Percentiles rank a stretch among this genome's conserved stretches.
Evolutionary conservation across 1,140 invertebrate genomes (phyloP).

Genomic region (Plodia interpunctella): DNA sequence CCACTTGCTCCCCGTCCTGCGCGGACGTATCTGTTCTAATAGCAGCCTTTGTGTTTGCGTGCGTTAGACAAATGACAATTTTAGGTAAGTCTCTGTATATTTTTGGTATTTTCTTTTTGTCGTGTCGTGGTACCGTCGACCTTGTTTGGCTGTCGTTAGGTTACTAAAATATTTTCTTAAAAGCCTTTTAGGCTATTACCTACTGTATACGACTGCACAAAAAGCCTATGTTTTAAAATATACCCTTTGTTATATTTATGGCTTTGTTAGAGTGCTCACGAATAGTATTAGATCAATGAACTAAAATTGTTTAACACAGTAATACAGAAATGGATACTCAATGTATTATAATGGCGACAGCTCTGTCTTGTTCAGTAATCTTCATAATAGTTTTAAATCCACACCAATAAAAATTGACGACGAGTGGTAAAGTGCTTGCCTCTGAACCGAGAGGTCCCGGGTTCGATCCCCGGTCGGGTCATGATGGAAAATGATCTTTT

Average conservation of each 20-base stretch:
- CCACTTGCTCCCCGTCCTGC: slow-evolving; percentile 24
- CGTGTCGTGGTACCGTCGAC: slow-evolving; percentile 3
- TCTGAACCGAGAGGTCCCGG: too few relatives aligned
- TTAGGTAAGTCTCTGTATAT: slow-evolving; percentile 57
- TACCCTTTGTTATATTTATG: not conserved
- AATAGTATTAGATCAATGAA: too few relatives aligned
- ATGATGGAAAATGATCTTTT: too few relatives aligned
- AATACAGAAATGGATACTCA: too few relatives aligned
- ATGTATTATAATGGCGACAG: too few relatives aligned
- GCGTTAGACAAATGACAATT: slow-evolving; percentile 62
- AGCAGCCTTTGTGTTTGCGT: slow-evolving; percentile 7
- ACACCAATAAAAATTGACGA: too few relatives aligned
- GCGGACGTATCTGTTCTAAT: slow-evolving; percentile 29
- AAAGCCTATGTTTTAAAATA: not conserved
- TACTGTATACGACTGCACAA: not conserved
- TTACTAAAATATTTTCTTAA: not conserved
- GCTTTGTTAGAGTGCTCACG: too few relatives aligned
- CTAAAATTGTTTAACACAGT: too few relatives aligned
- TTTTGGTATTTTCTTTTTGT: slow-evolving; percentile 11
- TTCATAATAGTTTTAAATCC: too few relatives aligned
- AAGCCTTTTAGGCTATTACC: not conserved
- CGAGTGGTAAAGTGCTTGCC: too few relatives aligned
- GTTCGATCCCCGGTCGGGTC: too few relatives aligned
- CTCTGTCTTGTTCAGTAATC: too few relatives aligned
- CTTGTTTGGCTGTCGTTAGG: not conserved